phyloP scores from a whole-genome alignment of 2,888 invertebrate genomes.

The Apoda limacodes region DNA sequence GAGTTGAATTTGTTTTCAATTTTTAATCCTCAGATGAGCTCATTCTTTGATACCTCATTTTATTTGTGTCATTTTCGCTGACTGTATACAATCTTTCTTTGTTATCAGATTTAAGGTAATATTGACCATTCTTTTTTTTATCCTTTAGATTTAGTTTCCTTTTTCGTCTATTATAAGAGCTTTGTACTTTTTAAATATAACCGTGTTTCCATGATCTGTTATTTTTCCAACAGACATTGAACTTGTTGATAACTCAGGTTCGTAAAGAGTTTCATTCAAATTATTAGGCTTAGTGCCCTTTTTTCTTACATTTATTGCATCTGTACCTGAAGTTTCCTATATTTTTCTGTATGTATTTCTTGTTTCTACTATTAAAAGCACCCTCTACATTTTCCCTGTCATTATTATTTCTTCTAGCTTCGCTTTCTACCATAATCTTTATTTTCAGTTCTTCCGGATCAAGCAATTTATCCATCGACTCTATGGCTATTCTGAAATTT shows the following conservation, averaged over 20 bases:
- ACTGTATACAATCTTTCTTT: no score
- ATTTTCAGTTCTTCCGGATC: conserved; percentile 23
- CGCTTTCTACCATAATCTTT: conserved; percentile 27
- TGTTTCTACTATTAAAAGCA: conserved; percentile 2
- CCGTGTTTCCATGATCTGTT: conserved; percentile 6
- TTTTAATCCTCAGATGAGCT: no score
- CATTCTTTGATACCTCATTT: no score
- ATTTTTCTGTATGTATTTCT: conserved; percentile 1
- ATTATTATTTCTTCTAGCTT: conserved; percentile 2
- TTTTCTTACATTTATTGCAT: background rate
- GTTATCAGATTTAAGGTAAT: no score
- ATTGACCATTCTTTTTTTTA: conserved; percentile 5
- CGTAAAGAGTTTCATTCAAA: conserved; percentile 3
- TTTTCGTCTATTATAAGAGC: conserved; percentile 1
- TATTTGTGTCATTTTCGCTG: no score
- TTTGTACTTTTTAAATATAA: conserved; percentile 3
- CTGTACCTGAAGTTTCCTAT: background rate
- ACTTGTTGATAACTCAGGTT: conserved; percentile 4
- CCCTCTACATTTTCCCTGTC: conserved; percentile 8
- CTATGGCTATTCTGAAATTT: conserved; percentile 31
- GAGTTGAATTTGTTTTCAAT: no score
- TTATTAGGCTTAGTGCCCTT: no score
- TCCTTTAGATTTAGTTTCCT: conserved; percentile 1
- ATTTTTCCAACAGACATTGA: conserved; percentile 6
- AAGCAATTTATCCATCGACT: conserved; percentile 29